Conservation (phyloP, 1,140 invertebrate genomes). For the Zaprionus tsacasi region DNA sequence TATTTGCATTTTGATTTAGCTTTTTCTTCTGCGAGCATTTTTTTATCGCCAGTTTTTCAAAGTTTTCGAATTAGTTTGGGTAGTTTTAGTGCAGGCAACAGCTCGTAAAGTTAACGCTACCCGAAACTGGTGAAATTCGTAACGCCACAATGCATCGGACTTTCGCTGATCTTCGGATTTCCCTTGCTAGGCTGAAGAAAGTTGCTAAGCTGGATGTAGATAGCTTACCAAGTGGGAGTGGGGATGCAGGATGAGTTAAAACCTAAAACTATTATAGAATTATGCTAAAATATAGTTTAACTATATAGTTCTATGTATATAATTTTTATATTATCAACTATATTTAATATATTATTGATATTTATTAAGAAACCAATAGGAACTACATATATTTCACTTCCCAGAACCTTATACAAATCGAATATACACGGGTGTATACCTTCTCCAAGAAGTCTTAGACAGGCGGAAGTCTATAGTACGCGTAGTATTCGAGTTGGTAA, state of each 20-base stretch:
- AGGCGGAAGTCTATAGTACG: slow-evolving; percentile 34
- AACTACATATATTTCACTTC: neutral
- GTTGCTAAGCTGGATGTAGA: neutral
- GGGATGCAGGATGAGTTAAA: neutral
- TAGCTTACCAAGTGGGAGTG: neutral
- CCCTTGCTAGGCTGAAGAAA: slow-evolving; percentile 37
- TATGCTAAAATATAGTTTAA: no score
- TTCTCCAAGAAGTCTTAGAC: slow-evolving; percentile 5
- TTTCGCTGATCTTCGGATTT: slow-evolving; percentile 44
- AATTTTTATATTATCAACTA: no score
- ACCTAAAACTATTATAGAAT: neutral
- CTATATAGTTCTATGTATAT: no score
- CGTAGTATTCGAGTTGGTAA: slow-evolving; percentile 10
- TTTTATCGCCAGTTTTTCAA: slow-evolving; percentile 42
- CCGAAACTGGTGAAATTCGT: slow-evolving; percentile 55
- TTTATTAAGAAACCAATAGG: neutral
- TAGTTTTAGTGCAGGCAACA: slow-evolving; percentile 55
- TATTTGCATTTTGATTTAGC: slow-evolving; percentile 55
- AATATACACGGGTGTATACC: neutral
- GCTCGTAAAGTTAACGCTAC: slow-evolving; percentile 56
- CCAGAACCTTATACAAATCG: neutral
- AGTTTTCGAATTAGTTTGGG: slow-evolving; percentile 36
- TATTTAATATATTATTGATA: neutral
- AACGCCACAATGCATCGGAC: slow-evolving; percentile 57
- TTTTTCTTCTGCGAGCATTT: slow-evolving; percentile 31